Percentiles rank a stretch among this genome's conserved stretches.
Conservation (phyloP, 2,888 invertebrate species). For the Drosophila melanosoma region DNA sequence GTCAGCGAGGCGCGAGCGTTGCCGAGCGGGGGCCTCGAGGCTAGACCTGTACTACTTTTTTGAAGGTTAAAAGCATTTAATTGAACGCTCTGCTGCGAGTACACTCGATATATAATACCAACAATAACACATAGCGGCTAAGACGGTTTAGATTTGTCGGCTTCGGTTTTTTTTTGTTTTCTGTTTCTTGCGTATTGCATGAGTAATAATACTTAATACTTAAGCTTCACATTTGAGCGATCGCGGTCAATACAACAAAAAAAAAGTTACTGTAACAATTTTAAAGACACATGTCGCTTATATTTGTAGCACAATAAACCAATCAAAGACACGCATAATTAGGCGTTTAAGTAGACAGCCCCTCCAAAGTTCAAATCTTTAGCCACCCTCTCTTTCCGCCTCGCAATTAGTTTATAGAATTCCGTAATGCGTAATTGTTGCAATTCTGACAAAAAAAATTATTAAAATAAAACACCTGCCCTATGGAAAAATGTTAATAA, state of each 20-base stretch:
- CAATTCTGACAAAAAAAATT: constrained; percentile 16
- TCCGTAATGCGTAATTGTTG: constrained; percentile 68
- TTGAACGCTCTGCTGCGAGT: constrained; percentile 52
- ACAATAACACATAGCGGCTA: constrained; percentile 33
- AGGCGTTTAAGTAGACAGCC: neutral
- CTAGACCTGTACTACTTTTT: constrained; percentile 79
- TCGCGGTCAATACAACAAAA: constrained; percentile 80
- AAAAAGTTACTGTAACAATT: constrained; percentile 29
- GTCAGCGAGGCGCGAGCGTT: constrained; percentile 38
- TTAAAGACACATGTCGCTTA: constrained; percentile 7
- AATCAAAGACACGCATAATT: constrained; percentile 3
- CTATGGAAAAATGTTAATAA: constrained; percentile 72
- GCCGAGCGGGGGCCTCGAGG: constrained; percentile 41
- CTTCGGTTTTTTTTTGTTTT: constrained; percentile 9
- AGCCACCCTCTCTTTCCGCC: neutral
- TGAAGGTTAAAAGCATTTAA: constrained; percentile 80
- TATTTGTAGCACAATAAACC: neutral
- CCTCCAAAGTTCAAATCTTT: neutral
- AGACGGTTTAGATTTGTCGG: constrained; percentile 68
- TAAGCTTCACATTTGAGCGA: constrained; percentile 78
- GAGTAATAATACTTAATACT: constrained; percentile 49
- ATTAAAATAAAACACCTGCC: constrained; percentile 61
- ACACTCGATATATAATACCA: constrained; percentile 1
- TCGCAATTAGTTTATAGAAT: constrained; percentile 24
- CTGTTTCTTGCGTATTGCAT: constrained; percentile 50